A percentile compares a stretch with the other conserved stretches of the same genome.
phyloP scores from a whole-genome alignment of 1,140 invertebrate species.

The Meloidogyne chitwoodi region DNA sequence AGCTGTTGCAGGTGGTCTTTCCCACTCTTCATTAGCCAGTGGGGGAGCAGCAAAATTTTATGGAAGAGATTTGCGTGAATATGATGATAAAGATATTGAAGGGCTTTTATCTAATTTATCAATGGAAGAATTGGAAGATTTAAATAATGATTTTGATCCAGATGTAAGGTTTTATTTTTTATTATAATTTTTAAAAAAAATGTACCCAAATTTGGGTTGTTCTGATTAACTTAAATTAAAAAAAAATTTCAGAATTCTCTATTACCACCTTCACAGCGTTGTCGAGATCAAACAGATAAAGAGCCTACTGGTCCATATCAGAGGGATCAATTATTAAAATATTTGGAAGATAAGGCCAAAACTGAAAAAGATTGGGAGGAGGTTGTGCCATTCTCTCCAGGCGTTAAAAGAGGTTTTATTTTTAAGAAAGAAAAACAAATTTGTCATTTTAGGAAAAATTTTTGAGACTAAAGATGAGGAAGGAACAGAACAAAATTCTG shows the following conservation, averaged over 20 bases:
- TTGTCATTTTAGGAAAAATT: slow-evolving; percentile 39
- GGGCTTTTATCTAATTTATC: slow-evolving; percentile 86
- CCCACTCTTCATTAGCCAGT: slow-evolving; percentile 12
- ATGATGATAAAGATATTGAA: slow-evolving; percentile 93
- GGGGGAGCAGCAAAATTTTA: slow-evolving; percentile 66
- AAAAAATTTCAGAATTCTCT: slow-evolving; percentile 86
- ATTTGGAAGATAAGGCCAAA: slow-evolving; percentile 92
- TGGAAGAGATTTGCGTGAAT: slow-evolving; percentile 84
- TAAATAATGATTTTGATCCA: slow-evolving; percentile 97
- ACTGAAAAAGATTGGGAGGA: slow-evolving; percentile 96
- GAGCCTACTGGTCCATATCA: slow-evolving; percentile 87
- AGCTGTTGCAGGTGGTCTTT: slow-evolving; percentile 18
- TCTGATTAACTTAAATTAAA: too few species aligned
- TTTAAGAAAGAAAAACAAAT: too few species aligned
- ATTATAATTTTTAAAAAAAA: too few species aligned
- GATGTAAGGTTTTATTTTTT: slow-evolving; percentile 73
- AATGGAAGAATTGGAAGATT: slow-evolving; percentile 88
- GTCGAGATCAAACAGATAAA: slow-evolving; percentile 90
- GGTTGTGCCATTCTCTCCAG: slow-evolving; percentile 83
- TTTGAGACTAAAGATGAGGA: slow-evolving; percentile 50
- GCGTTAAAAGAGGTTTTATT: slow-evolving; percentile 75
- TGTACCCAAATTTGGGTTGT: too few species aligned
- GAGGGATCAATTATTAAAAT: slow-evolving; percentile 90
- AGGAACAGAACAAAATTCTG: slow-evolving; percentile 43
- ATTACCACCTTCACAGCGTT: slow-evolving; percentile 88